These are phyloP conservation scores for Apus apus DNA, from an alignment of 2,113 vertebrate genomes.

Conservation along the genomic window DNA sequence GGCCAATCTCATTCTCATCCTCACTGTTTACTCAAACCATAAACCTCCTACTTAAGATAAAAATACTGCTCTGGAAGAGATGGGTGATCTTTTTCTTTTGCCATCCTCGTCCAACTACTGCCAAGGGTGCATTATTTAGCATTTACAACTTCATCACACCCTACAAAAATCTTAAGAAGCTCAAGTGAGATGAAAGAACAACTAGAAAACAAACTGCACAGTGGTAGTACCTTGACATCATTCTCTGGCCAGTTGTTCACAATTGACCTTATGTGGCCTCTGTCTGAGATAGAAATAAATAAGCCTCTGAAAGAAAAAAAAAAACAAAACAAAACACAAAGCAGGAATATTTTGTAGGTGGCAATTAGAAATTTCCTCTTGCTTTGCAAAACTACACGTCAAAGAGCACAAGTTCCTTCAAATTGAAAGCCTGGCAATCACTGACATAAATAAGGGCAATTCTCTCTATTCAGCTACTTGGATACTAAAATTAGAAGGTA, in stretches of 20 bases:
- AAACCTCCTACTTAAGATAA: not conserved
- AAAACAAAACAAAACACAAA: not conserved
- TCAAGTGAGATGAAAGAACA: not conserved
- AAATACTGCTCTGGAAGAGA: not conserved
- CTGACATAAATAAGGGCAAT: not conserved
- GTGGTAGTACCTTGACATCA: slow-evolving; percentile 84
- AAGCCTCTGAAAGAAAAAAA: slow-evolving; percentile 84
- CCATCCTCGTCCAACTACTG: not conserved
- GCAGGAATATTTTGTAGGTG: slow-evolving; percentile 20
- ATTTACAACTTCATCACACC: not conserved
- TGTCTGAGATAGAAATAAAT: slow-evolving; percentile 95
- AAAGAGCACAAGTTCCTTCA: not conserved
- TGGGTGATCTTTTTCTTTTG: not conserved
- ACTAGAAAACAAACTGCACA: not conserved
- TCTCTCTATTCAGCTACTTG: not conserved
- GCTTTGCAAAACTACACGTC: not conserved
- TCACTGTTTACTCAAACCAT: not conserved
- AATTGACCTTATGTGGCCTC: slow-evolving; percentile 93
- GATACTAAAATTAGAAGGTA: not conserved
- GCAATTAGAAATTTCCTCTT: not conserved
- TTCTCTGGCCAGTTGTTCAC: slow-evolving; percentile 98
- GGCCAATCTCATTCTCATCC: not conserved
- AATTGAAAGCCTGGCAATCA: not conserved
- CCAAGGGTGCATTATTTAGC: not conserved
- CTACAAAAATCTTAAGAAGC: not conserved